Percentiles rank a stretch among this genome's conserved stretches.
Evolutionary conservation across 2,797 vertebrate genomes (phyloP).

Genomic region (Aeoliscus strigatus): DNA sequence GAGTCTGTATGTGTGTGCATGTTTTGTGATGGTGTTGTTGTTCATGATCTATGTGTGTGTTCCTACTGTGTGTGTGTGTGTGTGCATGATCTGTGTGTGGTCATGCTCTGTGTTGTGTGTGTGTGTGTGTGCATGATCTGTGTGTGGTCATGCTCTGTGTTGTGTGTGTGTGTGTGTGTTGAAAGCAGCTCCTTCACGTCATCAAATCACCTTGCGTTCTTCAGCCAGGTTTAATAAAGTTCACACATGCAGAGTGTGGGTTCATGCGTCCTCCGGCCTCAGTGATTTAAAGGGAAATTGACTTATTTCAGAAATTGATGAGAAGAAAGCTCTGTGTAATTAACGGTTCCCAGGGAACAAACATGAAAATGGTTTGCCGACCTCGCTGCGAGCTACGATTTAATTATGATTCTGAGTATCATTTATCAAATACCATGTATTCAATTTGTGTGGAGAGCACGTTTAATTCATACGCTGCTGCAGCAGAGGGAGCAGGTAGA

Average conservation of each 20-base stretch:
- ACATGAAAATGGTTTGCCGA: constrained; percentile 31
- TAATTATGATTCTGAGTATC: constrained; percentile 40
- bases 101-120: no score
- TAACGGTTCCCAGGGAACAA: constrained; percentile 37
- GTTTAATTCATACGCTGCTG: no score
- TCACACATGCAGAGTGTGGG: constrained; percentile 16
- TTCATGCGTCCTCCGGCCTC: constrained; percentile 12
- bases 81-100: no score
- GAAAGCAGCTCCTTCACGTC: no score
- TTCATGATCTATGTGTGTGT: no score
- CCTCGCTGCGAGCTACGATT: constrained; percentile 22
- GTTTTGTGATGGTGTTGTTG: no score
- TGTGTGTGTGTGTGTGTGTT: no score
- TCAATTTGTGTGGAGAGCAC: constrained; percentile 20
- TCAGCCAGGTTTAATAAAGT: constrained; percentile 26
- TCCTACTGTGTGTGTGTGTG: no score
- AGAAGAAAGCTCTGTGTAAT: constrained; percentile 37
- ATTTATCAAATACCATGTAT: constrained; percentile 25
- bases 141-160: no score
- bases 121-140: no score
- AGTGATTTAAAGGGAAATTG: constrained; percentile 28
- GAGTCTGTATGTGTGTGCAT: no score
- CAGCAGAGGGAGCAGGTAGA: no score
- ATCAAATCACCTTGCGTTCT: constrained; percentile 7
- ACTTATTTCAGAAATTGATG: constrained; percentile 41